Percentiles rank a stretch among this genome's conserved stretches.
Evolutionary conservation across 2,888 invertebrate genomes (phyloP).

Genomic region (Nomada goodeniana): DNA sequence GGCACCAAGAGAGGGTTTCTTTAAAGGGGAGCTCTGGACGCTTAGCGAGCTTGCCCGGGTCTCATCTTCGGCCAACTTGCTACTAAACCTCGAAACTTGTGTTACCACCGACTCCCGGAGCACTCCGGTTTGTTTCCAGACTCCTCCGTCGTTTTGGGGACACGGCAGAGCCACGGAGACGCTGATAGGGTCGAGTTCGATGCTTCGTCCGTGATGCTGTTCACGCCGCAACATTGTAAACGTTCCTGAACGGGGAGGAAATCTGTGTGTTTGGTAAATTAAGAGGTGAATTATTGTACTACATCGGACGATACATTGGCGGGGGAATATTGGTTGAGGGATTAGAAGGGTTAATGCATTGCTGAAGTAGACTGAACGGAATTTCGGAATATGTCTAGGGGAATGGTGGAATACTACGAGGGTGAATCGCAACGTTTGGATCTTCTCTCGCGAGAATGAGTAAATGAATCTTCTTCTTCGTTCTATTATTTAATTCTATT

Average conservation of each 20-base stretch:
- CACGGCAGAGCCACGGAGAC: slow-evolving; percentile 41
- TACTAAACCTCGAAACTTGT: slow-evolving; percentile 67
- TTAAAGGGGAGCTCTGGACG: slow-evolving; percentile 67
- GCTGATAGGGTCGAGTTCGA: slow-evolving; percentile 27
- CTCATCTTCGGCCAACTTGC: slow-evolving; percentile 66
- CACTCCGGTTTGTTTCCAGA: slow-evolving; percentile 61
- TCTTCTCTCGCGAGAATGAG: no score
- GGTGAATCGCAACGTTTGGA: no score
- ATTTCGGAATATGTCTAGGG: no score
- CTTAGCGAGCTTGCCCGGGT: slow-evolving; percentile 67
- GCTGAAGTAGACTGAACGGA: no score
- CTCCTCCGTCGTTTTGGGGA: slow-evolving; percentile 40
- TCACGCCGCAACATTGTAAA: slow-evolving; percentile 62
- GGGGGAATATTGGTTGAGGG: neutral
- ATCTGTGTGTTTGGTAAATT: neutral
- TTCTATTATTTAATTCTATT: no score
- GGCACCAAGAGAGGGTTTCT: slow-evolving; percentile 68
- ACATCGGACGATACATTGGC: no score
- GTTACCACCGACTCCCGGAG: slow-evolving; percentile 54
- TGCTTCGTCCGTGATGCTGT: slow-evolving; percentile 42
- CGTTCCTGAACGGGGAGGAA: slow-evolving; percentile 42
- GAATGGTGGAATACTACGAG: no score
- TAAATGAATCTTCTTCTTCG: no score
- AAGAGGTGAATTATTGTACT: neutral
- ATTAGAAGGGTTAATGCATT: neutral